Base-by-base conservation (phyloP, 2,888 invertebrate species). In the Rutpela maculata region DNA sequence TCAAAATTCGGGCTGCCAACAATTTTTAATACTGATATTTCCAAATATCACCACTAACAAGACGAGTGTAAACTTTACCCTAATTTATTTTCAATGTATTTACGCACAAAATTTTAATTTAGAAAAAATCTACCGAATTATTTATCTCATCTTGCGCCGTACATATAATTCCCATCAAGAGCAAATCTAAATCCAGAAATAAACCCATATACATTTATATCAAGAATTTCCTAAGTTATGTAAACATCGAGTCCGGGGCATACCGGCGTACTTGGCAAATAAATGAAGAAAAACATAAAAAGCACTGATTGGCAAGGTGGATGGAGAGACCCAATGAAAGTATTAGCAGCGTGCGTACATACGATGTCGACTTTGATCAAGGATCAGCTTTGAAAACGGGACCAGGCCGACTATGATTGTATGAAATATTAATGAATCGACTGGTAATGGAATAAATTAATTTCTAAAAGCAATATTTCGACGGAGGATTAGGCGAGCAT, bases 391-490 rank as follows among this genome's bases (percentile, higher is more conserved):
- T 88, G 88, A 88, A 78, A 80, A 78, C 78, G 80, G 77, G 77
- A 74, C 74, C 62, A 72, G 77, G 86, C 86, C 86, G 86, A 85
- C 87, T 87, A 87, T 88, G 89, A 90, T 90, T 89, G 89, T 89
- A 90, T 90, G 90, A 90, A 90, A 90, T 90, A 90, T 90, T 90
- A 90, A 90, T 90, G 89, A 89, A 90, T 90, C 89, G 90, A 90
- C 90, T 90, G 90, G 90, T 90, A 90, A 90, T 90, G 90, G 90
- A 90, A 90, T 90, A 90, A 90, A 90, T 90, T 90, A 90, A 90
- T 90, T 90, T 90, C 90, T 90, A 89, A 90, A 90, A 90, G 90
- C 90, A 89, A 90, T 90, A 90, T 90, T 90, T 89, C 89, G 88
- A 87, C 82, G 81, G 84, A 85, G 88, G 88, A 88, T 89, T 88